phyloP scores from a whole-genome alignment of 2,113 vertebrate genomes.

The Hystrix brachyura region DNA sequence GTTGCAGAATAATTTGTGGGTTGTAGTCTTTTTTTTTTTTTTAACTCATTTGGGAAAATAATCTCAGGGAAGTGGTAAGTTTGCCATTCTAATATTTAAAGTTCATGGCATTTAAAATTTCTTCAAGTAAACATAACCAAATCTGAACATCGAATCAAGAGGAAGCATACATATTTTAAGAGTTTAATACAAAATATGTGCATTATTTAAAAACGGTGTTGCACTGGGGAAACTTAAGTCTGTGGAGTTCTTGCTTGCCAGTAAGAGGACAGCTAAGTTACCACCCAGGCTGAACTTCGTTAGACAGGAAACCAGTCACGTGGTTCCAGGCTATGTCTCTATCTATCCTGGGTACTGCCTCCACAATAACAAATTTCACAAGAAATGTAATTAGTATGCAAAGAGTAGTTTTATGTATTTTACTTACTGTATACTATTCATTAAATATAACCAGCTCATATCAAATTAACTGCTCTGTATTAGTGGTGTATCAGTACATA shows the following conservation, averaged over 20 bases:
- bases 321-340: background rate
- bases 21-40: background rate
- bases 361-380: background rate
- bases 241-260: background rate
- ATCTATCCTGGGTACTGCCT: background rate
- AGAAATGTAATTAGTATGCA: constrained; percentile 42
- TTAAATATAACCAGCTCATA: background rate
- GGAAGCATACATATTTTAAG: background rate
- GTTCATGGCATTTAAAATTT: background rate
- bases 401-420: background rate
- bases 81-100: constrained; percentile 4
- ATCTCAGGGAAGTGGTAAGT: background rate
- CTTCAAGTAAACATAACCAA: background rate
- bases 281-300: background rate
- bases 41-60: background rate
- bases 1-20: background rate
- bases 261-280: background rate
- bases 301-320: background rate
- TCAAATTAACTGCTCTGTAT: background rate
- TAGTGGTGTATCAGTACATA: background rate
- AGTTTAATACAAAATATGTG: background rate
- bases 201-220: background rate
- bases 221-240: rapidly evolving
- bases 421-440: background rate
- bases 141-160: constrained; percentile 18